Base-by-base conservation (phyloP, 2,888 invertebrate genomes). In the Acanthosoma haemorrhoidale region DNA sequence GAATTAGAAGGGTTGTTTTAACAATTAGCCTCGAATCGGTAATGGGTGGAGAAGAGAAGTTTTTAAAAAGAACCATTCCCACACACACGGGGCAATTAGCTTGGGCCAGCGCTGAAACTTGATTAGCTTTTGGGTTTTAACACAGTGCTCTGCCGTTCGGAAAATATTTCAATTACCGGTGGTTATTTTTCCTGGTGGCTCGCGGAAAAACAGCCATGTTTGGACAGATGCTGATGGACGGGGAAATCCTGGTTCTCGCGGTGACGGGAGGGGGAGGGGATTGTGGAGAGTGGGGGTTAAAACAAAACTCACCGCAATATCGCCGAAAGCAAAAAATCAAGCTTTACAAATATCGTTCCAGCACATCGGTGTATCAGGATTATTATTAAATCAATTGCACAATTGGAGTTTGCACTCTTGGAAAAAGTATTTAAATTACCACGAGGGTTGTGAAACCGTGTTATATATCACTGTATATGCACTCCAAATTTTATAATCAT, bases 1-100 rank as follows among this genome's bases (percentile, higher is more conserved):
- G 51, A 51, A 51, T 51, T 51, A 51, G 25, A 25, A 25, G 51
- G 51, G 51, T 51, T 51, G 51, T 51, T 51, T 51, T 51, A 51
- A 25, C 51, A 51, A 51, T 51, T 51, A 51, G 51, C 25, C n/a
- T n/a, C n/a, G 25, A n/a, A 18, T 51, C 25, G 51, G 25, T 51
- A 51, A 51, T 51, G 51, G 51, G 25, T 25, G 18, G 25, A 25
- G 51, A 25, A 51, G 51, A 51, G 51, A n/a, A n/a, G n/a, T n/a
- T 51, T 51, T 51, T 51, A 51, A 51, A 51, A 51, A 51, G 51
- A 25, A 51, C 51, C 13, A n/a, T 51, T 51, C 9, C 51, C 51
- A n/a, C n/a, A n/a, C n/a, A n/a, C n/a, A n/a, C n/a, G n/a, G n/a
- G n/a, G n/a, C n/a, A 51, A 51, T 51, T 51, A 51, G 51, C n/a